These are phyloP conservation scores for Styela plicata DNA, from an alignment of 23 tunicate genomes.

Conservation along the genomic window DNA sequence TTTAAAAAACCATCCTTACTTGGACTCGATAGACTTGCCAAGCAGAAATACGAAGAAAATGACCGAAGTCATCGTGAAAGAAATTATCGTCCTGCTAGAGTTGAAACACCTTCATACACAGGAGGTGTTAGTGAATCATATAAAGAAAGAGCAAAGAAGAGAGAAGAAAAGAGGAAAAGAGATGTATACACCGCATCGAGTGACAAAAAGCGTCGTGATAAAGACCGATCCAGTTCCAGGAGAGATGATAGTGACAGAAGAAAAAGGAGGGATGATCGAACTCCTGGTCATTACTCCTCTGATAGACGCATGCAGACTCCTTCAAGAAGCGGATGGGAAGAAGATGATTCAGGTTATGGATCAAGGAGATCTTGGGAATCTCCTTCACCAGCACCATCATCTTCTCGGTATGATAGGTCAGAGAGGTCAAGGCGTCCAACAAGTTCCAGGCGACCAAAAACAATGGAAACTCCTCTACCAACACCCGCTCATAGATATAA, in stretches of 20 bases:
- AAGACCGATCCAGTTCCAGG: slow-evolving; percentile 13
- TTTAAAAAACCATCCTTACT: slow-evolving; percentile 91
- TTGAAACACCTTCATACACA: slow-evolving; percentile 91
- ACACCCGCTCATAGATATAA: slow-evolving; percentile 97
- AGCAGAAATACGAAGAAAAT: slow-evolving; percentile 27
- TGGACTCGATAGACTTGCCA: slow-evolving; percentile 91
- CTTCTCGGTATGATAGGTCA: slow-evolving; percentile 4
- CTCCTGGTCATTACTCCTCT: background rate
- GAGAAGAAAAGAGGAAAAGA: slow-evolving; percentile 51
- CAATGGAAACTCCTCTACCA: slow-evolving; percentile 73
- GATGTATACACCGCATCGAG: slow-evolving; percentile 34
- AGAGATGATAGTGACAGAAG: slow-evolving; percentile 34
- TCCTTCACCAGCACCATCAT: slow-evolving; percentile 80
- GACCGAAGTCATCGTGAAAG: slow-evolving; percentile 30
- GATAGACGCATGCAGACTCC: slow-evolving; percentile 6
- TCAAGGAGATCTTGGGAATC: slow-evolving; percentile 85
- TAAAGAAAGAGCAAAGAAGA: slow-evolving; percentile 50
- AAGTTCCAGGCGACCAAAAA: slow-evolving; percentile 21
- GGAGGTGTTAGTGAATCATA: slow-evolving; percentile 92
- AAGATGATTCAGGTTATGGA: slow-evolving; percentile 63
- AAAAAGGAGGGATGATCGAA: slow-evolving; percentile 3
- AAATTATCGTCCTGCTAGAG: slow-evolving; percentile 74
- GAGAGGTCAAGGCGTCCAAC: slow-evolving; percentile 6
- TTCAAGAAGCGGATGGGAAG: slow-evolving; percentile 69
- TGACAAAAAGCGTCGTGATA: slow-evolving; percentile 9